These are phyloP conservation scores for Aulostomus chinensis DNA, from an alignment of 2,797 vertebrate genomes.

Conservation along the genomic window DNA sequence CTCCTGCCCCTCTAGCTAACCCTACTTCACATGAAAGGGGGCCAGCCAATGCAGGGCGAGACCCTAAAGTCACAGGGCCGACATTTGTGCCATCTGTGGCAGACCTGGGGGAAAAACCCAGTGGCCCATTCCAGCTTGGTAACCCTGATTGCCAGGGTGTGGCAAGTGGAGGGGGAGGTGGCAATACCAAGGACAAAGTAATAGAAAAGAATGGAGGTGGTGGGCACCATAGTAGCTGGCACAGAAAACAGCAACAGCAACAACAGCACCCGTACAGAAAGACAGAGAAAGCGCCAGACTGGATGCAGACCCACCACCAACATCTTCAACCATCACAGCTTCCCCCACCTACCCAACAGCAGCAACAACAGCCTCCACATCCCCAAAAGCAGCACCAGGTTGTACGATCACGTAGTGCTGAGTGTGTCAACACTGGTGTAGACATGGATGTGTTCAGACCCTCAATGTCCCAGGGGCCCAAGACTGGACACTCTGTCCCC, in stretches of 20 bases:
- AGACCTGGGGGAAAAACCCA: constrained; percentile 86
- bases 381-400: constrained; percentile 81
- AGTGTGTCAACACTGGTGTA: constrained; percentile 83
- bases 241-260: constrained; percentile 78
- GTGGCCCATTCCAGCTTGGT: constrained; percentile 86
- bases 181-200: constrained; percentile 85
- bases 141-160: constrained; percentile 85
- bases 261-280: constrained; percentile 84
- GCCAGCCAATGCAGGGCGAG: constrained; percentile 72
- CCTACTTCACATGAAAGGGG: constrained; percentile 85
- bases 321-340: constrained; percentile 74
- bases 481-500: constrained; percentile 83
- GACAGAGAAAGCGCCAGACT: constrained; percentile 86
- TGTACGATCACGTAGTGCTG: constrained; percentile 80
- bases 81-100: constrained; percentile 92
- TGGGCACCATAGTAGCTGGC: constrained; percentile 78
- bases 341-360: constrained; percentile 66
- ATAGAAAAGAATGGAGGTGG: constrained; percentile 73
- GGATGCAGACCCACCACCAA: constrained; percentile 84
- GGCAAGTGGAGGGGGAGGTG: constrained; percentile 70
- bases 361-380: constrained; percentile 57
- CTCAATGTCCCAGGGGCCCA: constrained; percentile 80
- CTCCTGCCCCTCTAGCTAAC: constrained; percentile 80
- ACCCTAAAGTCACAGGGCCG: constrained; percentile 88
- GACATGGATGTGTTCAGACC: constrained; percentile 84